Base-by-base conservation (phyloP, 2,888 invertebrate species). In the Ormyrus rosae region DNA sequence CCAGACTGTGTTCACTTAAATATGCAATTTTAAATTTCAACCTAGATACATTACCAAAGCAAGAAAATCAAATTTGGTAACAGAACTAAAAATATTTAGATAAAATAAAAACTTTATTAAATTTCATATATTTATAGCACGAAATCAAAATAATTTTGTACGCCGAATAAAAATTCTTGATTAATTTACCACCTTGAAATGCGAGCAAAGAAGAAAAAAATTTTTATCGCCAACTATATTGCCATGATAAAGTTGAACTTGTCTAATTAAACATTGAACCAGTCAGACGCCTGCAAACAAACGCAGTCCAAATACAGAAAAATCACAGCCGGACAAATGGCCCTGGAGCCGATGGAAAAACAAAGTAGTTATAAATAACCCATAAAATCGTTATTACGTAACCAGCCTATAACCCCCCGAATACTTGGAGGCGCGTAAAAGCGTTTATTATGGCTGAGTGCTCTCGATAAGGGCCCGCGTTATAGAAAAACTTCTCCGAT, bases 401-500 rank as follows among this genome's bases (percentile, higher is more conserved):
- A 67, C 74, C 34, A 10, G 51, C 50, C 11, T 9, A 65, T 45
- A 65, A 56, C 60, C 6, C 45, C 5, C 72, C 64, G 64, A 73
- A 55, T 34, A 56, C 64, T 56, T 46, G 50, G 5, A 1, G n/a
- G 34, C 60, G 67, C 11, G 34, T 75, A 75, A 75, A 75, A 75
- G 9, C 67, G 34, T 75, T 67, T 75, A 75, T 67, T 58, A 67
- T 50, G 48, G 6, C 11, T 19, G 65, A 48, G 13, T 50, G 58
- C 34, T 9, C n/a, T 53, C 45, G 45, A 34, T 70, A 60, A 34
- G 6, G 3, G 0, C 7, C 8, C 10, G n/a, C 45, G 10, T 73
- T 9, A 55, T 3, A 56, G 63, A 61, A 61, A 74, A 75, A 67
- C 67, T 75, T 74, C 56, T 74, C 67, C 65, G 67, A 75, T 75